A percentile compares a stretch with the other conserved stretches of the same genome.
phyloP scores from a whole-genome alignment of 1,140 invertebrate species.

The Condylostylus longicornis region DNA sequence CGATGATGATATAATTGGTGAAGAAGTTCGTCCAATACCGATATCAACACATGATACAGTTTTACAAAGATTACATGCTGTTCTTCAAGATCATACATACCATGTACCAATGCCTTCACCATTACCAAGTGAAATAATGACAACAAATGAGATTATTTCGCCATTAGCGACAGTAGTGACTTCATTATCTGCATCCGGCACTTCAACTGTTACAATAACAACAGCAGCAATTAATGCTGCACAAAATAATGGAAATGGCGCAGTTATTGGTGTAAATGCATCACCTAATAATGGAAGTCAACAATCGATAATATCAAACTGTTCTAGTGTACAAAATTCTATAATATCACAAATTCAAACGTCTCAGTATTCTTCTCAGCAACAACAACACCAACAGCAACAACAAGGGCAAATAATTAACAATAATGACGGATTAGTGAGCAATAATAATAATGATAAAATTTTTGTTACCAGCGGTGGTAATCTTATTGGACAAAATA shows the following conservation, averaged over 20 bases:
- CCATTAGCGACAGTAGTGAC: conserved; percentile 5
- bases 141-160: conserved; percentile 13
- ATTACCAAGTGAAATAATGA: conserved; percentile 37
- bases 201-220: conserved; percentile 2
- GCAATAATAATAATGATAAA: too few relatives aligned
- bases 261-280: too few relatives aligned
- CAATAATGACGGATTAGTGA: too few relatives aligned
- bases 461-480: too few relatives aligned
- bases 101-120: conserved; percentile 51
- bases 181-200: background rate
- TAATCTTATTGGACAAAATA: too few relatives aligned
- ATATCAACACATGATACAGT: conserved; percentile 35
- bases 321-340: too few relatives aligned
- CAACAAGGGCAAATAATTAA: background rate
- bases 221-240: conserved; percentile 8
- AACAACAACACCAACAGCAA: conserved; percentile 5
- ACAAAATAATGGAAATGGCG: too few relatives aligned
- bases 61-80: conserved; percentile 36
- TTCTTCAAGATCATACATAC: conserved; percentile 72
- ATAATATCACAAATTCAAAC: too few relatives aligned
- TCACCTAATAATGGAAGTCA: too few relatives aligned
- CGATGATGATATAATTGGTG: conserved; percentile 28
- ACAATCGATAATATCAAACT: too few relatives aligned
- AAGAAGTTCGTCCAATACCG: conserved; percentile 29
- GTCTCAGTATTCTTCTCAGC: conserved; percentile 12